Evolutionary conservation across 2,888 invertebrate species (phyloP), one percentile per base, ranked within the genome.

Genomic region (Hydraecia micacea): DNA sequence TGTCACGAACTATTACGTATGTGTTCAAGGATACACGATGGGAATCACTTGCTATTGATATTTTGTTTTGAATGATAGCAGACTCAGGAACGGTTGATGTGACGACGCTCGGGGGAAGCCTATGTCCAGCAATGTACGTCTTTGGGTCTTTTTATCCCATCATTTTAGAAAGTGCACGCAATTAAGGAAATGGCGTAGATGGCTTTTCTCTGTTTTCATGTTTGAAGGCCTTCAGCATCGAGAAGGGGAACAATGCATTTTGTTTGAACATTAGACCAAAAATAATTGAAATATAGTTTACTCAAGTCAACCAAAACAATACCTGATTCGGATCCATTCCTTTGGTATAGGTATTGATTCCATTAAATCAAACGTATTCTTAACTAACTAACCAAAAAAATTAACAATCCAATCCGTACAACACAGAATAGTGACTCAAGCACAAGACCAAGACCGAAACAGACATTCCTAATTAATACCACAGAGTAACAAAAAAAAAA

Each of bases 1-100:
- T 84, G 84, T 83, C 85, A 80, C 68, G 82, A 32, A 49, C 58
- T 81, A 91, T 91, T 92, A 92, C 89, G 88, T 91, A 49, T 81
- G 25, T 36, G 15, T 49, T 0, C 7, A 18, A 13, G 62, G 71
- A 84, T 84, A 79, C 32, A 62, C 63, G 66, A 87, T 81, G 62
- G 81, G 21, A 78, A 86, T 60, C 55, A 60, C 73, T 86, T 81
- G 79, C 79, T 86, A 79, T 81, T 46, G 63, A 36, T 60, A 36
- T 55, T 63, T 46, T 52, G 6, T 11, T 79, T 78, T 1, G 2
- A n/a, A 25, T 11, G 8, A 8, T 13, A 15, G 2, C 0, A 18
- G 7, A n/a, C 11, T 13, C n/a, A 58, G n/a, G 5, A 13, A 11
- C 11, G 4, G 11, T n/a, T 4, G n/a, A n/a, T 58, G 11, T 58